Evolutionary conservation across 2,797 vertebrate genomes (phyloP).

Genomic region (Gouania willdenowi): DNA sequence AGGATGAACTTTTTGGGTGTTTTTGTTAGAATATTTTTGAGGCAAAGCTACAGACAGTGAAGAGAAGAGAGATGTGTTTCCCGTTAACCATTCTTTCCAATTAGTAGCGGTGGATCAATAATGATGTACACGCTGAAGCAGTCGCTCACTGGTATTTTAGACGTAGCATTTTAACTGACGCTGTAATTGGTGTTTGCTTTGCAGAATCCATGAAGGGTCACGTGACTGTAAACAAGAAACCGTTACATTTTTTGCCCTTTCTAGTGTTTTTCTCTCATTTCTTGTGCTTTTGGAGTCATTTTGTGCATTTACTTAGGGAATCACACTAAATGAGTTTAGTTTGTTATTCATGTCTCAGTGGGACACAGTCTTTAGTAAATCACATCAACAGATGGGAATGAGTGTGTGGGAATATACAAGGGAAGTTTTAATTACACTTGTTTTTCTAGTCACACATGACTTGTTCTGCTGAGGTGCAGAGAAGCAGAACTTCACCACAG

Average conservation of each 20-base stretch:
- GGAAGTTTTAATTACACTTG: conserved; percentile 68
- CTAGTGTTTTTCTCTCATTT: no score
- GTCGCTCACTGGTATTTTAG: conserved; percentile 76
- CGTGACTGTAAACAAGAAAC: conserved; percentile 42
- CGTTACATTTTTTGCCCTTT: conserved; percentile 24
- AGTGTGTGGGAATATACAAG: conserved; percentile 33
- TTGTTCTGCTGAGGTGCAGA: conserved; percentile 20
- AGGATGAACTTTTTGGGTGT: no score
- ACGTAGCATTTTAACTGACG: conserved; percentile 76
- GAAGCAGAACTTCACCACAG: conserved; percentile 34
- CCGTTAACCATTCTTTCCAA: conserved; percentile 69
- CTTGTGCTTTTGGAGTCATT: no score
- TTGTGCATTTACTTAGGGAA: no score
- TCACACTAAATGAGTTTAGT: conserved; percentile 26
- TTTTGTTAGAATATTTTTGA: no score
- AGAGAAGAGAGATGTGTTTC: conserved; percentile 33
- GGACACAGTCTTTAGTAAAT: conserved; percentile 45
- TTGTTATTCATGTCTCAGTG: no score
- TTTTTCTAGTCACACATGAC: conserved; percentile 57
- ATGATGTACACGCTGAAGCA: conserved; percentile 71
- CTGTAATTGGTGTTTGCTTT: conserved; percentile 77
- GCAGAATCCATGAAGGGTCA: conserved; percentile 40
- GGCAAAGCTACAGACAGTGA: conserved; percentile 7
- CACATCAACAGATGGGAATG: conserved; percentile 46
- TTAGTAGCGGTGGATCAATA: conserved; percentile 75